phyloP scores from a whole-genome alignment of 2,113 vertebrate species.

The Chascanopsetta lugubris region DNA sequence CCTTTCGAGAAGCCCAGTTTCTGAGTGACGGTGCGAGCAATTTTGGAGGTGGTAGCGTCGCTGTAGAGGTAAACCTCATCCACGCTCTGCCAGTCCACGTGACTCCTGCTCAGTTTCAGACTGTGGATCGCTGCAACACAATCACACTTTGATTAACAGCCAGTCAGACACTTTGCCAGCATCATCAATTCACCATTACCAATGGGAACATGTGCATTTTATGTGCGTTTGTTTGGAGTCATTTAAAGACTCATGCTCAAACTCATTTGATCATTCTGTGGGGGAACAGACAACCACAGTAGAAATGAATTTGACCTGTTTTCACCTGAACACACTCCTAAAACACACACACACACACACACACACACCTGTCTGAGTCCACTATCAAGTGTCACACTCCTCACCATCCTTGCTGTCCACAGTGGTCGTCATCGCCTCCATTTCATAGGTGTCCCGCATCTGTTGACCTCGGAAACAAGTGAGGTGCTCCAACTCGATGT shows the following conservation, averaged over 20 bases:
- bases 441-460: constrained; percentile 90
- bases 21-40: constrained; percentile 92
- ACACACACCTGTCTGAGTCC: not conserved
- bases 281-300: constrained; percentile 12
- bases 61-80: constrained; percentile 97
- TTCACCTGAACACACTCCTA: not conserved
- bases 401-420: constrained; percentile 94
- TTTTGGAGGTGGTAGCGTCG: constrained; percentile 95
- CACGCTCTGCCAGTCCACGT: constrained; percentile 95
- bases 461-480: constrained; percentile 90
- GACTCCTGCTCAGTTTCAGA: constrained; percentile 90
- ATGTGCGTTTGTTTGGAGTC: not conserved
- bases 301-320: constrained; percentile 12
- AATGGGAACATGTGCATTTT: not conserved
- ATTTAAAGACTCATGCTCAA: not conserved
- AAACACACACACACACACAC: not conserved
- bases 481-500: constrained; percentile 93
- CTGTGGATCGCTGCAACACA: constrained; percentile 86
- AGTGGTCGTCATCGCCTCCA: constrained; percentile 85
- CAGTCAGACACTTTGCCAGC: constrained; percentile 25
- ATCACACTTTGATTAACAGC: constrained; percentile 34
- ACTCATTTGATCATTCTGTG: not conserved
- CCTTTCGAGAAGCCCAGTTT: constrained; percentile 97
- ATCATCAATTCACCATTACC: constrained; percentile 12
- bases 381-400: constrained; percentile 20